phyloP scores from a whole-genome alignment of 2,797 vertebrate species.

The Lepidocolaptes lacrymiger region DNA sequence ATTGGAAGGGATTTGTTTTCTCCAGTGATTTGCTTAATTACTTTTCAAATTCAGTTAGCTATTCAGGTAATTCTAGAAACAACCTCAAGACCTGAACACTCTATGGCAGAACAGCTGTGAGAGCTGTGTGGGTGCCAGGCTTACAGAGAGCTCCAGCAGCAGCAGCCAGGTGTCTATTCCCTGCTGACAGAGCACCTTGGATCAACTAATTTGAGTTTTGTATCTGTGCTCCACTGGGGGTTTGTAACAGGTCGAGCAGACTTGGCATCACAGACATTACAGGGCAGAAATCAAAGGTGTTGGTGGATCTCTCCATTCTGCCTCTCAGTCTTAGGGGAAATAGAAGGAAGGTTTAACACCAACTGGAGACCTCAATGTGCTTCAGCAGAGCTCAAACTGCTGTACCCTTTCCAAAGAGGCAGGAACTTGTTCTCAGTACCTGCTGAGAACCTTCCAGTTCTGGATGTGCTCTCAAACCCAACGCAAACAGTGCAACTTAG shows the following conservation, averaged over 20 bases:
- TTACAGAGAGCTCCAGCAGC: neutral
- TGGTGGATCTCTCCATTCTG: neutral
- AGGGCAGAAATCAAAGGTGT: neutral
- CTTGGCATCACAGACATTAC: neutral
- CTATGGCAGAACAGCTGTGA: neutral
- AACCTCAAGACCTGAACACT: neutral
- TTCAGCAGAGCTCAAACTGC: neutral
- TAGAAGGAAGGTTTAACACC: neutral
- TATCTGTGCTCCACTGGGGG: neutral
- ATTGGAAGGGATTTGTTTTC: conserved; percentile 3
- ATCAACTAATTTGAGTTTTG: neutral
- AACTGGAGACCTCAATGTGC: neutral
- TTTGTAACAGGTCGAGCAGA: neutral
- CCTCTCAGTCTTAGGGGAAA: neutral
- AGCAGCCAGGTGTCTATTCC: neutral
- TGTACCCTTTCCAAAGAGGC: accelerated
- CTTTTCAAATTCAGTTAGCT: conserved; percentile 12
- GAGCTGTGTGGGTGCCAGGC: neutral
- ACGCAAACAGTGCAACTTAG: neutral
- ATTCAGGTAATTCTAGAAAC: neutral
- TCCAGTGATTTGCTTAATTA: neutral
- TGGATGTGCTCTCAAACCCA: neutral
- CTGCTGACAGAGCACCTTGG: neutral
- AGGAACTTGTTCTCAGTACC: neutral
- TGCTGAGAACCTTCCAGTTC: neutral